Evolutionary conservation across 2,888 invertebrate species (phyloP), one percentile per base, ranked within the genome.

Genomic region (Pollenia angustigena): DNA sequence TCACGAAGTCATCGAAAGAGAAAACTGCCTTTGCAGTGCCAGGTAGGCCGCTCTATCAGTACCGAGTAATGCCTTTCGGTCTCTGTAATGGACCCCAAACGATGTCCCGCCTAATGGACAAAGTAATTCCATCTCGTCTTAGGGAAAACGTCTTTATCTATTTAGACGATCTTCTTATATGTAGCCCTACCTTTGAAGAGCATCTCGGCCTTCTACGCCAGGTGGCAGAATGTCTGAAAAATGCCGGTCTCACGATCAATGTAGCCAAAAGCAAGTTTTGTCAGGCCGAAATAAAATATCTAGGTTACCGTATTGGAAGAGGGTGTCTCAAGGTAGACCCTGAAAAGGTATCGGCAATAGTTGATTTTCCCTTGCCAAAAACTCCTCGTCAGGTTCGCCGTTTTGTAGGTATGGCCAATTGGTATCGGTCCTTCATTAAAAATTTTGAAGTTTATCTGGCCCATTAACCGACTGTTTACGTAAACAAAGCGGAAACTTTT

Each of bases 281-380:
- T 18, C 18, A 18, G 18, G 44, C 44, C 23, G 64, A 86, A 32
- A 64, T 86, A 0, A 79, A 64, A 23, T 82, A 86, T 66, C n/a
- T 83, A 40, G 78, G 85, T 2, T 64, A 74, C 23, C 48, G 78
- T 6, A 64, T 87, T 18, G 18, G 18, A 18, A 18, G 18, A 18
- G 18, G 79, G 11, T 46, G 56, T 42, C 11, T 81, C 11, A 58
- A 74, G 12, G 66, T 79, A 2, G 85, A 85, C 32, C 78, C 80
- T 0, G 78, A 62, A 1, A 84, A 83, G 44, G 71, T 81, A 3
- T 23, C 40, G 10, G 80, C 80, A 12, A 84, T 82, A 42, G 23
- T 10, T 12, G 66, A 82, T 16, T 85, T 81, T 52, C 80, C 85
- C 12, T 40, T 66, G 1, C 81, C 72, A n/a, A 18, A 81, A 75